Evolutionary conservation across 2,888 invertebrate genomes (phyloP), one percentile per base, ranked within the genome.

Genomic region (Plagodis dolabraria): DNA sequence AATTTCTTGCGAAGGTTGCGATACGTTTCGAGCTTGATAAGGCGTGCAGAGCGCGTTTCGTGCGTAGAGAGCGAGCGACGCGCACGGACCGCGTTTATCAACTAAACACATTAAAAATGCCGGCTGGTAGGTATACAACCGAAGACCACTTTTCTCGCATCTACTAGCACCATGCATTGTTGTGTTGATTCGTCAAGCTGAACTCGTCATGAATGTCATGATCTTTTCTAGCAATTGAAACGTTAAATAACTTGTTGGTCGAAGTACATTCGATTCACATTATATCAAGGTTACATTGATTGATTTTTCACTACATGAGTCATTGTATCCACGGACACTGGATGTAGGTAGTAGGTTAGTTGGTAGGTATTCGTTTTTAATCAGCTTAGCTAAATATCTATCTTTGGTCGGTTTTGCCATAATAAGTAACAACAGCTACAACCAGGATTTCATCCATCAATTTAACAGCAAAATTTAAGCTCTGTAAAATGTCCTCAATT

Each of bases 61-160:
- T 74, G 80, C 75, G 22, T 35, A 64, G 65, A 33, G 80, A 82
- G 82, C 91, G 82, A 76, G 87, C 82, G 85, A 67, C 80, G 79
- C 84, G 85, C 81, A 69, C 87, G 85, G 75, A 75, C 68, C 77
- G 69, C 82, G 81, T 77, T 87, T 90, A 90, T 89, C 89, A 90
- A 91, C 91, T 90, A 89, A 90, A 80, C 85, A 83, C 81, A 85
- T 82, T 84, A 84, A 83, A 85, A 86, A 82, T 80, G 82, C 83
- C 82, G 84, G 82, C 74, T 79, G 83, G 82, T 78, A 76, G 65
- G 74, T 79, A 77, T 75, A 76, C 74, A 72, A 76, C 65, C 72
- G 61, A 69, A 68, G 75, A 71, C 71, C 71, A 75, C 69, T 82
- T 72, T 77, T 82, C 83, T 79, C 67, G 66, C 68, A 70, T 75